phyloP scores from a whole-genome alignment of 2,888 invertebrate species.

The Mesoligia furuncula region DNA sequence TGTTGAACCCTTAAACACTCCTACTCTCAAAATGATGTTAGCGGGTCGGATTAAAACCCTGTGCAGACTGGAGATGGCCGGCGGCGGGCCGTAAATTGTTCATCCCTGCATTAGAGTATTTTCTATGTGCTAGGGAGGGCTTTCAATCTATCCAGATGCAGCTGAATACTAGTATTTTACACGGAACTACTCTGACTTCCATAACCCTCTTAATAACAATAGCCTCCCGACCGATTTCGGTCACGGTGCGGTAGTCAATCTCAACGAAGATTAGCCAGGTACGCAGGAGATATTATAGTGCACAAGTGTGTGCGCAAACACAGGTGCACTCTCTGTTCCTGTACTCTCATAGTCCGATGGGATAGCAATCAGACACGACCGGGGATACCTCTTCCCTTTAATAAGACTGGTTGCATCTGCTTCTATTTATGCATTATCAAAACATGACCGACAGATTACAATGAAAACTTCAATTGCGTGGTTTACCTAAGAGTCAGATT shows the following conservation, averaged over 20 bases:
- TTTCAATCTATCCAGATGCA: not conserved
- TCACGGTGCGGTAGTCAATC: too few relatives aligned
- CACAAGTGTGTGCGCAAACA: too few relatives aligned
- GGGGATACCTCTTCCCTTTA: not conserved
- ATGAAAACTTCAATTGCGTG: not conserved
- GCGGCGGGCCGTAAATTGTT: not conserved
- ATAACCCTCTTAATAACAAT: not conserved
- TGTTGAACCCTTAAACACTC: too few relatives aligned
- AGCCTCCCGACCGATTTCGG: too few relatives aligned
- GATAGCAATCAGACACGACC: too few relatives aligned
- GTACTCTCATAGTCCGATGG: too few relatives aligned
- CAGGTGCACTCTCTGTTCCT: too few relatives aligned
- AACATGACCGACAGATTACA: not conserved
- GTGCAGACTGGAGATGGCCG: not conserved
- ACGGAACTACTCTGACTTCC: not conserved
- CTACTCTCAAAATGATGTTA: not conserved
- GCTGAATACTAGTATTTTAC: not conserved
- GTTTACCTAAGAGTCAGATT: not conserved
- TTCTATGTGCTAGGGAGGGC: not conserved
- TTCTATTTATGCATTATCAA: not conserved
- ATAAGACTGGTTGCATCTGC: not conserved
- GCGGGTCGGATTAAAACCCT: not conserved
- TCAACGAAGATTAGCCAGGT: too few relatives aligned
- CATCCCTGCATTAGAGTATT: not conserved
- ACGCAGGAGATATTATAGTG: too few relatives aligned